These are phyloP conservation scores for Pseudomugil tenellus DNA, from an alignment of 2,797 vertebrate species.

Conservation along the genomic window DNA sequence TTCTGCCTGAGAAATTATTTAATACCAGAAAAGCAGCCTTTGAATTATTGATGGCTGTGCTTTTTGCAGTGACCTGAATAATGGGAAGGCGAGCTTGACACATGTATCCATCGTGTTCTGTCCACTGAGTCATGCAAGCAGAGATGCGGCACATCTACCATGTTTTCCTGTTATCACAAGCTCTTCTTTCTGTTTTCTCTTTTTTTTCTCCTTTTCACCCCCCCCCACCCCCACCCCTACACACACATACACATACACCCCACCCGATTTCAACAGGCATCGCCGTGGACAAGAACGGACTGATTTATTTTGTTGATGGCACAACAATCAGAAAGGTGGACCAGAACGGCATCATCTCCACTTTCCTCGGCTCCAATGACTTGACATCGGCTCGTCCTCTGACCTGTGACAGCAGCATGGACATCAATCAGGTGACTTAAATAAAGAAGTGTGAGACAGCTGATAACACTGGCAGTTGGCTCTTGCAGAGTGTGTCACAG, in stretches of 20 bases:
- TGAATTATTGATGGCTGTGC: conserved; percentile 84
- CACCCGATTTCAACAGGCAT: conserved; percentile 84
- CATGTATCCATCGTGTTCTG: conserved; percentile 81
- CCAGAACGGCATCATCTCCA: conserved; percentile 96
- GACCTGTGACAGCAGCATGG: conserved; percentile 97
- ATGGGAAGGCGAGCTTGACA: conserved; percentile 84
- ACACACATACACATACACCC: no score
- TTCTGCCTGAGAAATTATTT: conserved; percentile 84
- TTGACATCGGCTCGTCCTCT: conserved; percentile 94
- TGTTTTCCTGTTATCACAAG: conserved; percentile 57
- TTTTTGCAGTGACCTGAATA: conserved; percentile 89
- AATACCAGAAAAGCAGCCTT: conserved; percentile 80
- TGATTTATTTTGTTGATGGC: conserved; percentile 98
- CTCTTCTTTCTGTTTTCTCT: not conserved
- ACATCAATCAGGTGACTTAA: conserved; percentile 92
- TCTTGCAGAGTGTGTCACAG: conserved; percentile 34
- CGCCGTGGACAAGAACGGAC: conserved; percentile 92
- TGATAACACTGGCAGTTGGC: not conserved
- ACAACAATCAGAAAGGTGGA: conserved; percentile 97
- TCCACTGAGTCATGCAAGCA: conserved; percentile 77
- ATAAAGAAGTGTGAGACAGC: conserved; percentile 14
- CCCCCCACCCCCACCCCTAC: no score
- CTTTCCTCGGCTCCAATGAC: conserved; percentile 96
- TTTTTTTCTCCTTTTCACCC: not conserved
- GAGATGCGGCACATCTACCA: conserved; percentile 60